phyloP scores from a whole-genome alignment of 1,140 invertebrate species.

The Periplaneta americana region DNA sequence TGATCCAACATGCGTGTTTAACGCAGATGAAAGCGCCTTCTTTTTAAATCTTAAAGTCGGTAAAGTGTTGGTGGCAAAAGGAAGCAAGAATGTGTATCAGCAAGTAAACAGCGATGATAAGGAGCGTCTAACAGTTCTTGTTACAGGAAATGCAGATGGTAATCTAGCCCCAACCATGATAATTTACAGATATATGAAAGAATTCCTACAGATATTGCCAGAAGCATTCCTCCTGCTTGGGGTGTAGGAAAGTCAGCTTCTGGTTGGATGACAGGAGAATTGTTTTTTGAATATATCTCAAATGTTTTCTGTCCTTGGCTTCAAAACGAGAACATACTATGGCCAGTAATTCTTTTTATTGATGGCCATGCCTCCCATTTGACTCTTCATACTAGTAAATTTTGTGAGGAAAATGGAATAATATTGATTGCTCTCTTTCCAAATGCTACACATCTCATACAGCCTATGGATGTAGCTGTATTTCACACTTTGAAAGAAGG shows the following conservation, averaged over 20 bases:
- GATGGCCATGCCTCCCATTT: constrained; percentile 37
- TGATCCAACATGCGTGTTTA: constrained; percentile 9
- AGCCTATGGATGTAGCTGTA: constrained; percentile 27
- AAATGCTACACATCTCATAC: constrained; percentile 27
- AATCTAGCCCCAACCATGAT: constrained; percentile 30
- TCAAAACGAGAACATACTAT: constrained; percentile 28
- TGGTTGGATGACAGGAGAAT: constrained; percentile 37
- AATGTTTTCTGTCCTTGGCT: constrained; percentile 37
- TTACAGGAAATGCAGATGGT: no score
- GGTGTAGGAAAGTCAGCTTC: constrained; percentile 31
- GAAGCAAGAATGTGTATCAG: no score
- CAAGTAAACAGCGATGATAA: constrained; percentile 22
- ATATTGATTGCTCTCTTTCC: constrained; percentile 26
- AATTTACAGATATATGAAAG: constrained; percentile 31
- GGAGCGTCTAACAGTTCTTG: constrained; percentile 27
- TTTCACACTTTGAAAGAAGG: constrained; percentile 20
- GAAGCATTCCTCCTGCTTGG: constrained; percentile 30
- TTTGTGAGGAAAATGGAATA: constrained; percentile 34
- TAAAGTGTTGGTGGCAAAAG: neutral
- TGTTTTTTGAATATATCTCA: constrained; percentile 38
- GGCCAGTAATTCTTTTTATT: constrained; percentile 35
- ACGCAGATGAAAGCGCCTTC: constrained; percentile 10
- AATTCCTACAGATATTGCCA: constrained; percentile 27
- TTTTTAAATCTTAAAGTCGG: neutral
- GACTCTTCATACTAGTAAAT: constrained; percentile 30